Conservation (phyloP, 2,888 invertebrate species). For the Leptothorax acervorum region DNA sequence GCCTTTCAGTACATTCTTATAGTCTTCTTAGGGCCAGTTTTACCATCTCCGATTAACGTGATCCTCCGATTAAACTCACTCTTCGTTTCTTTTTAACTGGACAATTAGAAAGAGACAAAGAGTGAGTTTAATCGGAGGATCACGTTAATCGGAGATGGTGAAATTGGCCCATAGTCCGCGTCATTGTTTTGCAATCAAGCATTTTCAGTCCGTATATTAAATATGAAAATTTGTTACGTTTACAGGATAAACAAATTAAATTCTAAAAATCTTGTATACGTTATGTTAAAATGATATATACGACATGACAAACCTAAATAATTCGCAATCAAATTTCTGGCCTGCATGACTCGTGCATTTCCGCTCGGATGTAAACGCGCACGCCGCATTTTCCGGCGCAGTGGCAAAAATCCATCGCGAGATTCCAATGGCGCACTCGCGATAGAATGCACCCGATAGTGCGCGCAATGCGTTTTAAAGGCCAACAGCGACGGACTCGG, state of each 20-base stretch:
- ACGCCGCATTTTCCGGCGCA: constrained; percentile 15
- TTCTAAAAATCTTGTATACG: not conserved
- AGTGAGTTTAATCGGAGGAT: too few species aligned
- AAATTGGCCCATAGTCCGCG: too few species aligned
- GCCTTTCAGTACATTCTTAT: not conserved
- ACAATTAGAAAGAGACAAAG: too few species aligned
- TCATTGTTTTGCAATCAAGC: not conserved
- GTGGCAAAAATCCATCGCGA: not conserved
- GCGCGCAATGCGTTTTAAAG: constrained; percentile 61
- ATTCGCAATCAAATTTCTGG: not conserved
- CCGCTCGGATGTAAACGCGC: not conserved
- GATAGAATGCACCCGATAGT: constrained; percentile 38
- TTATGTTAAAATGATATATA: not conserved
- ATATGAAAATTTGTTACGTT: not conserved
- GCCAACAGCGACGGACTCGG: constrained; percentile 56
- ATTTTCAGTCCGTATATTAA: not conserved
- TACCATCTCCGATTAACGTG: too few species aligned
- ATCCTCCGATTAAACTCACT: too few species aligned
- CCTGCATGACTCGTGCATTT: not conserved
- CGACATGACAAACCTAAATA: not conserved
- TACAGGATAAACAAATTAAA: not conserved
- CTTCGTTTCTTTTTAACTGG: too few species aligned
- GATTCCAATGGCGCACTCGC: not conserved
- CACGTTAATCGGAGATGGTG: too few species aligned
- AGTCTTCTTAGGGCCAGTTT: not conserved